Evolutionary conservation across 2,797 vertebrate species (phyloP), one percentile per base, ranked within the genome.

Genomic region (Helarctos malayanus): DNA sequence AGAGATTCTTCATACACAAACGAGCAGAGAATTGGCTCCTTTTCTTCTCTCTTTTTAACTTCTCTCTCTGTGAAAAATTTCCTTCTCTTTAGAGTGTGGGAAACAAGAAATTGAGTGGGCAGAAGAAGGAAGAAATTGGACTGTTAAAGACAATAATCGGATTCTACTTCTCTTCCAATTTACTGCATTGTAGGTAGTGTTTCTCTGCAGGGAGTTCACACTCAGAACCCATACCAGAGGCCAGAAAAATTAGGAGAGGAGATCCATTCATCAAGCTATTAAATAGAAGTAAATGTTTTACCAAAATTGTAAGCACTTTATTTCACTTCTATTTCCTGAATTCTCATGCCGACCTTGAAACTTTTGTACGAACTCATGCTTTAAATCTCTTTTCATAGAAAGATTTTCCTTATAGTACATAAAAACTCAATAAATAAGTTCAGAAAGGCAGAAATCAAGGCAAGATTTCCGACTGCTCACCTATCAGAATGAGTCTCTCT

Each of bases 361-460:
- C 0, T 68, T 84, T 80, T 52, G 13, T 92, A 56, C 6, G 41
- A 95, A 80, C 16, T 54, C 35, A 85, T 69, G 11, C 15, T 84
- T 76, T 93, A 54, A 95, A 97, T 14, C 90, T 41, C 4, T 41
- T 96, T 94, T 97, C n/a, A 25, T 65, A 73, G 88, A 82, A 97
- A 92, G 5, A 1, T 83, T 75, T 81, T 97, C 73, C 94, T 92
- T 97, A 75, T 61, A 54, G 61, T 69, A 27, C 16, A 54, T 75
- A 52, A 93, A 96, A 9, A 21, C 2, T 89, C 56, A 93, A 61
- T 5, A 78, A 93, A 47, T 81, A 38, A 63, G 65, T 97, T 97
- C 35, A 89, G 49, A 68, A 68, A 68, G 18, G 18, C 18, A 35
- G 65, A 97, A 98, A 95, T 65, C 0, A 45, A 94, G 32, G 29